Percentiles rank a stretch among this genome's conserved stretches.
phyloP scores from a whole-genome alignment of 2,888 invertebrate species.

The Malthinus flaveolus region DNA sequence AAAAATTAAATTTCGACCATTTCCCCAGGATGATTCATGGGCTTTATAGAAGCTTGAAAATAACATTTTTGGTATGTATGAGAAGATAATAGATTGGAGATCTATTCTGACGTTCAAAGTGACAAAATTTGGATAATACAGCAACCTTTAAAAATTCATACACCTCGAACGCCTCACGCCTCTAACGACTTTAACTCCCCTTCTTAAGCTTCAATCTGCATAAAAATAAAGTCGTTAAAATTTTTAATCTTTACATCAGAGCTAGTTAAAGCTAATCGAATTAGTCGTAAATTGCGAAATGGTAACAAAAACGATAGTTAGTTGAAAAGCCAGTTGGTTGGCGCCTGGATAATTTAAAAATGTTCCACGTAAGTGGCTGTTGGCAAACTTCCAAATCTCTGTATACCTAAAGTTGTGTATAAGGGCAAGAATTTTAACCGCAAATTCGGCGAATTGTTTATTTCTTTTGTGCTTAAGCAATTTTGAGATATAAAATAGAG shows the following conservation, averaged over 20 bases:
- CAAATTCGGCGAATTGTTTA: not conserved
- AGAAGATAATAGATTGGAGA: too few species aligned
- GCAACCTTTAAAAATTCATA: too few species aligned
- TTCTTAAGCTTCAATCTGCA: not conserved
- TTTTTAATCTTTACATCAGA: not conserved
- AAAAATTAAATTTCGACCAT: too few species aligned
- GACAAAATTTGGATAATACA: too few species aligned
- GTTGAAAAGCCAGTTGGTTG: constrained; percentile 1
- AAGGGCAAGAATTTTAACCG: not conserved
- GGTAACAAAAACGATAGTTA: not conserved
- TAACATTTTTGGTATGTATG: too few species aligned
- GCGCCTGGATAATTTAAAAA: constrained; percentile 15
- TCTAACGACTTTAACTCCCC: too few species aligned
- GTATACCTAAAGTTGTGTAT: not conserved
- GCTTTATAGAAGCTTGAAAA: too few species aligned
- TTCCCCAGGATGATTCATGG: too few species aligned
- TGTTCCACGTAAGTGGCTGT: constrained; percentile 14
- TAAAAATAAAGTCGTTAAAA: not conserved
- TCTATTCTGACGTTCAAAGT: too few species aligned
- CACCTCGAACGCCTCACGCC: too few species aligned
- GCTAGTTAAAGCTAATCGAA: not conserved
- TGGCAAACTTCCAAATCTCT: constrained; percentile 16
- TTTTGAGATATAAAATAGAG: not conserved
- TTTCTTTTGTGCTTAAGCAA: not conserved
- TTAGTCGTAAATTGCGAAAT: not conserved